A percentile compares a stretch with the other conserved stretches of the same genome.
phyloP scores from a whole-genome alignment of 2,888 invertebrate genomes.

The Chrysolina haemoptera region DNA sequence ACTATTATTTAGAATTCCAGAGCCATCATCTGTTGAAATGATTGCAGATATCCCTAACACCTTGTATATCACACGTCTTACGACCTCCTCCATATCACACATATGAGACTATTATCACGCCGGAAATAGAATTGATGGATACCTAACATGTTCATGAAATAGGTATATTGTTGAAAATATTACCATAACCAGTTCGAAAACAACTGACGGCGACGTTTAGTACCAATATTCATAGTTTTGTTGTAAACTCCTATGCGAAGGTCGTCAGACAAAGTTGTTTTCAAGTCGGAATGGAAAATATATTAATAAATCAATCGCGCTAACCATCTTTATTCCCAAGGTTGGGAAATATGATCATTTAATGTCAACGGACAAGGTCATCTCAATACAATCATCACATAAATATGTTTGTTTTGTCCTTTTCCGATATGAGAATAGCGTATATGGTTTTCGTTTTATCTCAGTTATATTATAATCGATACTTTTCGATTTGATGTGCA shows the following conservation, averaged over 20 bases:
- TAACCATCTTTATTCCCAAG: conserved; percentile 61
- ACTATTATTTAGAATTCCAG: no score
- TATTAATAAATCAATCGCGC: conserved; percentile 60
- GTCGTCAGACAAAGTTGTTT: conserved; percentile 53
- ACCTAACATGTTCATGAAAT: neutral
- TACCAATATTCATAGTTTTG: conserved; percentile 37
- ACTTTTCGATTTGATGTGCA: neutral
- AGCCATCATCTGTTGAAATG: no score
- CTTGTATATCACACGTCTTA: neutral
- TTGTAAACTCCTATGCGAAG: conserved; percentile 51
- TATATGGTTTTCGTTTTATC: neutral
- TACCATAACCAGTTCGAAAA: conserved; percentile 20
- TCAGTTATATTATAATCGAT: neutral
- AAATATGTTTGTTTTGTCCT: conserved; percentile 46
- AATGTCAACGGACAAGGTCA: conserved; percentile 62
- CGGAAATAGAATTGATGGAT: neutral
- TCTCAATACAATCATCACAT: conserved; percentile 50
- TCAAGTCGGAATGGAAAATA: conserved; percentile 57
- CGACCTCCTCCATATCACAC: neutral
- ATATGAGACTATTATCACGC: neutral
- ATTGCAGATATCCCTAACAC: no score
- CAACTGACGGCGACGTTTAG: conserved; percentile 15
- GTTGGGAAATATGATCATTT: conserved; percentile 56
- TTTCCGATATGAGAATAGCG: conserved; percentile 1
- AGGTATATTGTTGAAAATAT: neutral